phyloP scores from a whole-genome alignment of 2,113 vertebrate genomes.

The Aphelocoma coerulescens region DNA sequence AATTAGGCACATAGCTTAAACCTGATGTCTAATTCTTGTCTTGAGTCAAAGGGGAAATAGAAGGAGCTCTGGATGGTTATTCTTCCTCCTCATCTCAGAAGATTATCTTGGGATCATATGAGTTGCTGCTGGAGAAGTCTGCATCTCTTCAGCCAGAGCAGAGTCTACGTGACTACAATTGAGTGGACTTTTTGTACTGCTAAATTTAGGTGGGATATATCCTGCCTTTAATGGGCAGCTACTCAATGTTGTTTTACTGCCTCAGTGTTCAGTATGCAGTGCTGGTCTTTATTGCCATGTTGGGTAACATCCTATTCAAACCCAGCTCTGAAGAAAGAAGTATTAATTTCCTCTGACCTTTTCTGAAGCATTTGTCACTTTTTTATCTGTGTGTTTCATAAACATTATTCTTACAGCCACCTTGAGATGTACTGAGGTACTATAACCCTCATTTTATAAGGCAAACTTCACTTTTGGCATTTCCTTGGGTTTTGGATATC shows the following conservation, averaged over 20 bases:
- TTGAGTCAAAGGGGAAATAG: background rate
- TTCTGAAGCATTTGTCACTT: background rate
- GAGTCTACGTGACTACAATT: background rate
- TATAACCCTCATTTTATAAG: background rate
- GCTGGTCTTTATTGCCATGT: background rate
- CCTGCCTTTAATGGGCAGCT: background rate
- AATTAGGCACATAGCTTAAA: background rate
- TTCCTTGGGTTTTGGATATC: background rate
- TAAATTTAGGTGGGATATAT: background rate
- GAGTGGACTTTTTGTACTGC: background rate
- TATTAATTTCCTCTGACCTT: slow-evolving; percentile 36
- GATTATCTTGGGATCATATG: background rate
- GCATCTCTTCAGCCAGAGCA: background rate
- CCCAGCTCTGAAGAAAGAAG: background rate
- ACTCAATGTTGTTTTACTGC: background rate
- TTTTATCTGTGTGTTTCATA: background rate
- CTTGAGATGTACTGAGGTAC: background rate
- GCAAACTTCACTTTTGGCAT: background rate
- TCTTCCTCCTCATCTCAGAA: background rate
- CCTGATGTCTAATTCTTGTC: background rate
- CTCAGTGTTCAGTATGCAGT: background rate
- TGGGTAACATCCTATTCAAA: background rate
- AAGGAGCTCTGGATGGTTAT: background rate
- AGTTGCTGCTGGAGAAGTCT: background rate
- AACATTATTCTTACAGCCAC: background rate